Base-by-base conservation (phyloP, 1,140 invertebrate genomes). In the Leptonema lineaticorne region DNA sequence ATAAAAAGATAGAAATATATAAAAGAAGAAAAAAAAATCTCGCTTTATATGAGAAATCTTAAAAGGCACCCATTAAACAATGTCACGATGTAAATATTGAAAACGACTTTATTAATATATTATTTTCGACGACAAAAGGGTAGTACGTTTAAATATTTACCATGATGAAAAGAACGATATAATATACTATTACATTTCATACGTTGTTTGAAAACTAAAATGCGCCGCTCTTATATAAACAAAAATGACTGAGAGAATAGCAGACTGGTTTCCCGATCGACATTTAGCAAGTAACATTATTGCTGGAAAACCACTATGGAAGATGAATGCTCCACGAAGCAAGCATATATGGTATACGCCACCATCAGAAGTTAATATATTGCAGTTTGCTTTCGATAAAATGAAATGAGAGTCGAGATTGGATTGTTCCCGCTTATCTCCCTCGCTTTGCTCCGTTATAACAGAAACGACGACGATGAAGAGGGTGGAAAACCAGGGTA, bases 341-440 rank as follows among this genome's bases (percentile, higher is more conserved):
- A n/a, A n/a, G n/a, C n/a, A n/a, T n/a, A n/a, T n/a, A n/a, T n/a
- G 33, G 41, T 64, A 46, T 27, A 64, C 37, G 14, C 26, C 22
- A 30, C 45, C 29, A 64, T 41, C 46, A 9, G 18, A 46, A 62
- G 45, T 64, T 48, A 64, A 64, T 64, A 64, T 64, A 64, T 64
- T 64, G 62, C 62, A 64, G 62, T 64, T 64, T 64, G 62, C 62
- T 53, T 64, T 64, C 62, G 62, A 64, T 64, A 64, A 64, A 64
- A 64, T 53, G 62, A 64, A 64, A 64, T 30, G 62, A 64, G 62
- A 50, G 24, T 26, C 46, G 24, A 24, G 62, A 64, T 64, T 64
- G 62, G 46, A 50, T 64, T 64, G 50, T 45, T 2, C 8, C 20
- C 5, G 9, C 41, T 27, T 16, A 22, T 30, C 62, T 64, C 46